Conservation (phyloP, 2,888 invertebrate species). For the Thecocarcelia acutangulata region DNA sequence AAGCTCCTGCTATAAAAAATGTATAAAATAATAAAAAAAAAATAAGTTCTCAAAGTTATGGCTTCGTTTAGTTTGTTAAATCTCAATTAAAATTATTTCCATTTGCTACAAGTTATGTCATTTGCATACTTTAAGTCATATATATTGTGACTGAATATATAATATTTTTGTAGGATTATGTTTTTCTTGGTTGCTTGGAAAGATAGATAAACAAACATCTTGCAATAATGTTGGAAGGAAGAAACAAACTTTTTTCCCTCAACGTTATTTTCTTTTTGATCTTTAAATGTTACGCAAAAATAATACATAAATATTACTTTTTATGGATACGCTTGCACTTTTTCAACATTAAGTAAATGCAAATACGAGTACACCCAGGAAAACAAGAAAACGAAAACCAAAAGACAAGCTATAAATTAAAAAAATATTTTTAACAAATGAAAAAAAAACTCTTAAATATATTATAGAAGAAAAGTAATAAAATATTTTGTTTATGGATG, state of each 20-base stretch:
- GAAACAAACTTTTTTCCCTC: slow-evolving; percentile 4
- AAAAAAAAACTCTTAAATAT: neutral
- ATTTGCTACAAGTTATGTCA: slow-evolving; percentile 11
- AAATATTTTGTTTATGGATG: no score
- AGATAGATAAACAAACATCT: slow-evolving; percentile 28
- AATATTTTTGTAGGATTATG: neutral
- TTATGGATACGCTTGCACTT: slow-evolving; percentile 37
- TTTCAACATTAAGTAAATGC: slow-evolving; percentile 1
- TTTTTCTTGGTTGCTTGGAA: neutral
- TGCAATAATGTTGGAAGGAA: slow-evolving; percentile 18
- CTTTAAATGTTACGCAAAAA: slow-evolving; percentile 43
- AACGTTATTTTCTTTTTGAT: neutral
- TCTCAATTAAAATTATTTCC: neutral
- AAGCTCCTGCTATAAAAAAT: no score
- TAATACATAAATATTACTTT: slow-evolving; percentile 50
- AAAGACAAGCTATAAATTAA: neutral
- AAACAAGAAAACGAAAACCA: neutral
- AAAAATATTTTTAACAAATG: neutral
- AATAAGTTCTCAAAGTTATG: no score
- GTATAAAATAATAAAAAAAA: no score
- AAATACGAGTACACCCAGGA: slow-evolving; percentile 7
- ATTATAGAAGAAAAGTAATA: neutral
- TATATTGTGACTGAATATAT: slow-evolving; percentile 24
- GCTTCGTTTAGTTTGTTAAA: no score
- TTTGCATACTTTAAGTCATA: slow-evolving; percentile 30